phyloP scores from a whole-genome alignment of 2,888 invertebrate species.

The Clanis bilineata region DNA sequence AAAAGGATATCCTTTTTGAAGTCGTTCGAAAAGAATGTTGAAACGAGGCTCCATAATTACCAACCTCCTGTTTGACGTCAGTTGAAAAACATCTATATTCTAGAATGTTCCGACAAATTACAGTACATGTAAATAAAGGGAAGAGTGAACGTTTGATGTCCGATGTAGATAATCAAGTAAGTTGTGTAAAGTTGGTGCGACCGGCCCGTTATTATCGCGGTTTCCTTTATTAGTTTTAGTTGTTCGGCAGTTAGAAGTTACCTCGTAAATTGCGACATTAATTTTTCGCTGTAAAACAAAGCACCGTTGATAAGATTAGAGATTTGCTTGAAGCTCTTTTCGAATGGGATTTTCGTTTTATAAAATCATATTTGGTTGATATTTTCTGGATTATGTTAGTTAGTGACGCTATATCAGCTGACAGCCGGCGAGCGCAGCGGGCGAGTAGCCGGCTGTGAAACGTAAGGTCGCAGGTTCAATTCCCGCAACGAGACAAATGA shows the following conservation, averaged over 20 bases:
- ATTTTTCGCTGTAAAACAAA: slow-evolving; percentile 11
- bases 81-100: too few species aligned
- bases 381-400: background rate
- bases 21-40: too few species aligned
- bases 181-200: slow-evolving; percentile 11
- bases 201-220: slow-evolving; percentile 19
- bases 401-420: too few species aligned
- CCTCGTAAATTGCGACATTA: slow-evolving; percentile 12
- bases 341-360: background rate
- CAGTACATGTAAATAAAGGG: background rate
- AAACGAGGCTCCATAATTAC: too few species aligned
- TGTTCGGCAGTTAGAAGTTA: slow-evolving; percentile 11
- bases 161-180: background rate
- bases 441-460: too few species aligned
- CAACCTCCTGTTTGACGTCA: too few species aligned
- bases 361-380: background rate
- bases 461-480: too few species aligned
- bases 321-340: background rate
- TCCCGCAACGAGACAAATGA: too few species aligned
- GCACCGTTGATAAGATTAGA: slow-evolving; percentile 1
- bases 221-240: slow-evolving; percentile 22
- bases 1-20: too few species aligned
- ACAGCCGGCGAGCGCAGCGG: too few species aligned
- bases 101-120: background rate
- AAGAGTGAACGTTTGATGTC: background rate